Conservation (phyloP, 2,888 invertebrate genomes). For the Caenorhabditis sp. region DNA sequence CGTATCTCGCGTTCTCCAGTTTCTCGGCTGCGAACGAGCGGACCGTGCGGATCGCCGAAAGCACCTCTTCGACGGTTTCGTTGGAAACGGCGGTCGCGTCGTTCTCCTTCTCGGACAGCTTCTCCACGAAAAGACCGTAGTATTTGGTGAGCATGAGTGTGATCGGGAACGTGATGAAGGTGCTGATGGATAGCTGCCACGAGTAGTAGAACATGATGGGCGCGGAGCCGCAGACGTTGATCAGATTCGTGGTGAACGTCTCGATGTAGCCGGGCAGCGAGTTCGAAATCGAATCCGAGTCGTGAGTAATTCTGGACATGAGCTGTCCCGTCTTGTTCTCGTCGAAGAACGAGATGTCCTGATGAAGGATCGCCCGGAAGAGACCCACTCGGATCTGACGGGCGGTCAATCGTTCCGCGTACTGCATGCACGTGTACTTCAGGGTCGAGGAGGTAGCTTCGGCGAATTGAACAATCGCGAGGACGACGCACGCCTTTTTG, state of each 20-base stretch:
- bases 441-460: conserved; percentile 32
- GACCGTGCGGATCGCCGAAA: conserved; percentile 50
- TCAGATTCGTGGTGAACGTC: conserved; percentile 36
- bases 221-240: conserved; percentile 40
- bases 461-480: conserved; percentile 40
- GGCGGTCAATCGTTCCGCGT: conserved; percentile 37
- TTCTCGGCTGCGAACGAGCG: conserved; percentile 49
- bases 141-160: conserved; percentile 39
- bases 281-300: conserved; percentile 46
- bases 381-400: conserved; percentile 77
- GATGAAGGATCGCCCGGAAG: conserved; percentile 77
- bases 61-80: conserved; percentile 54
- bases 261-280: conserved; percentile 52
- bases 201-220: conserved; percentile 57
- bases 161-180: conserved; percentile 51
- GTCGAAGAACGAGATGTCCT: conserved; percentile 80
- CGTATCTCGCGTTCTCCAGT: conserved; percentile 34
- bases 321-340: conserved; percentile 74
- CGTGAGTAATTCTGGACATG: conserved; percentile 54
- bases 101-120: conserved; percentile 46
- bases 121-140: conserved; percentile 43
- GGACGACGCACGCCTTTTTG: conserved; percentile 45
- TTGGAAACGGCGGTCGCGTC: conserved; percentile 51
- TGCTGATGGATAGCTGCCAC: conserved; percentile 48
- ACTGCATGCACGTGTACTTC: conserved; percentile 38